These are phyloP conservation scores for Drosophila aldrichi DNA, from an alignment of 2,888 invertebrate species.

Conservation along the genomic window DNA sequence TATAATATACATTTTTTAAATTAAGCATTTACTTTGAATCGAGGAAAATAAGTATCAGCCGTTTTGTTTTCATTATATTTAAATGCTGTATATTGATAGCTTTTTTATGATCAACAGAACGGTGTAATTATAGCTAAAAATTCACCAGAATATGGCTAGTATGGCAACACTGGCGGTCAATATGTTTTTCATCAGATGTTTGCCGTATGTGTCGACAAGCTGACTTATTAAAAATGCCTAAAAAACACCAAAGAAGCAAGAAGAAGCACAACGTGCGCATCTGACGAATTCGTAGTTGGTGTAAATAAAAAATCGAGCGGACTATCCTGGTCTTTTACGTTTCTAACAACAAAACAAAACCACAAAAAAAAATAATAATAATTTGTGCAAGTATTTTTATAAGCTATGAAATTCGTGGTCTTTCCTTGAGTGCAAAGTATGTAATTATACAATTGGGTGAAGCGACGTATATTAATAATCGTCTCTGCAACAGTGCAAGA, in stretches of 20 bases:
- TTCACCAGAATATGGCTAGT: background rate
- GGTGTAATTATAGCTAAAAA: background rate
- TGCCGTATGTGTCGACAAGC: constrained; percentile 37
- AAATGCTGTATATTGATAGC: too few species aligned
- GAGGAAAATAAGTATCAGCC: background rate
- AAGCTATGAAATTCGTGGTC: constrained; percentile 7
- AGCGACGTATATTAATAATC: constrained; percentile 28
- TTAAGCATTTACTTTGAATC: background rate
- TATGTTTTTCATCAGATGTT: constrained; percentile 50
- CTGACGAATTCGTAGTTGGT: constrained; percentile 52
- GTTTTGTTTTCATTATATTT: too few species aligned
- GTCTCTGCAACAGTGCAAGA: constrained; percentile 40
- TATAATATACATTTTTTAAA: background rate
- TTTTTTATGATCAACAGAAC: background rate
- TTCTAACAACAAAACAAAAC: constrained; percentile 28
- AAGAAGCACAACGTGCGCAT: constrained; percentile 66
- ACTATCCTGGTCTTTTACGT: constrained; percentile 20
- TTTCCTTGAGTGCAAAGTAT: constrained; percentile 1
- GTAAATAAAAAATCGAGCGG: constrained; percentile 66
- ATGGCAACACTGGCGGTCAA: constrained; percentile 24
- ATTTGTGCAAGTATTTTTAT: constrained; percentile 1
- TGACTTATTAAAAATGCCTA: constrained; percentile 40
- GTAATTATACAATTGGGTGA: constrained; percentile 10
- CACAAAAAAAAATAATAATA: constrained; percentile 10
- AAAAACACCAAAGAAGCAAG: constrained; percentile 56